phyloP scores from a whole-genome alignment of 1,140 invertebrate genomes.

The Lasaia peninsularis region DNA sequence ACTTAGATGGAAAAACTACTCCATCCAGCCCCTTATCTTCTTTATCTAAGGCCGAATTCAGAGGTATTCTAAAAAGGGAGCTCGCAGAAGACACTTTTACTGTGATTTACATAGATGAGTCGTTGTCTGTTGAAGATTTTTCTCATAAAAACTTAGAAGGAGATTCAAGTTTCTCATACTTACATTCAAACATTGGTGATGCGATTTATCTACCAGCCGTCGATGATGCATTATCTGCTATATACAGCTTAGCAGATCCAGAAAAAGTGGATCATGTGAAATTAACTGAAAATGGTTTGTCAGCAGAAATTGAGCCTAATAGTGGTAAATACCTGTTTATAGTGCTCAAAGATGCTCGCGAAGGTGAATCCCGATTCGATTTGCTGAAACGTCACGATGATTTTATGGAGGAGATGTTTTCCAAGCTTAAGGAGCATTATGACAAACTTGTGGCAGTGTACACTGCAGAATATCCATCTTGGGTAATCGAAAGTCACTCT shows the following conservation, averaged over 20 bases:
- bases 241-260: conserved; percentile 50
- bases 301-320: conserved; percentile 49
- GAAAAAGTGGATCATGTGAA: conserved; percentile 50
- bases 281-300: conserved; percentile 56
- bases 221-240: conserved; percentile 39
- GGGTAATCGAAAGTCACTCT: conserved; percentile 44
- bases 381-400: conserved; percentile 64
- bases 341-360: conserved; percentile 59
- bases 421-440: conserved; percentile 47
- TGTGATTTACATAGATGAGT: conserved; percentile 64
- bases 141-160: conserved; percentile 53
- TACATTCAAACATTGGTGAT: conserved; percentile 46
- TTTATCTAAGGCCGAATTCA: conserved; percentile 41
- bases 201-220: conserved; percentile 55
- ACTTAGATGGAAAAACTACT: conserved; percentile 36
- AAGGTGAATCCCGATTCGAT: conserved; percentile 56
- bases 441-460: conserved; percentile 58
- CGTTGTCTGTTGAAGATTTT: conserved; percentile 72
- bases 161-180: conserved; percentile 51
- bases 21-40: conserved; percentile 48
- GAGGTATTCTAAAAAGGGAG: conserved; percentile 40
- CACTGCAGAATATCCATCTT: conserved; percentile 62
- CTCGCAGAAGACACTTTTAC: conserved; percentile 45
- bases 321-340: conserved; percentile 59
- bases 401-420: conserved; percentile 60